Conservation (phyloP, 2,113 vertebrate species). For the Corythornis madagascariensis region DNA sequence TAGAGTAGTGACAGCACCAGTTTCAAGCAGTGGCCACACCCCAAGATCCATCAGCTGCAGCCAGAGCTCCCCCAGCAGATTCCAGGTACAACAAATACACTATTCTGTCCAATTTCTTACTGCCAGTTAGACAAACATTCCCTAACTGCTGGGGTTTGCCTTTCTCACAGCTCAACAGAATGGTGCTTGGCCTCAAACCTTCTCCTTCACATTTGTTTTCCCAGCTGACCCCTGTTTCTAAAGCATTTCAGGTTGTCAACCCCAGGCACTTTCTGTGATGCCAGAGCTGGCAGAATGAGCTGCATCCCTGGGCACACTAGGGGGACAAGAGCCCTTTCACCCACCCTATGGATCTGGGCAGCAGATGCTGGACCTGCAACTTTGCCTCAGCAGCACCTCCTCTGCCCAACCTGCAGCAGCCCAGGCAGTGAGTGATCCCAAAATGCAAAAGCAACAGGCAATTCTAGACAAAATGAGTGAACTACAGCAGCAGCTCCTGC, state of each 20-base stretch:
- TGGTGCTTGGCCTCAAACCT: background rate
- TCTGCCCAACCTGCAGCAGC: background rate
- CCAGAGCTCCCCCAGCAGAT: background rate
- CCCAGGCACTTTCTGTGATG: background rate
- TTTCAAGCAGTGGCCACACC: background rate
- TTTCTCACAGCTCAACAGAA: background rate
- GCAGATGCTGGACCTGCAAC: background rate
- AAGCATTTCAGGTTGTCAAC: background rate
- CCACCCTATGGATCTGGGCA: background rate
- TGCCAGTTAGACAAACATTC: background rate
- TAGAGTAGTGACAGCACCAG: background rate
- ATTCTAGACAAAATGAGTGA: background rate
- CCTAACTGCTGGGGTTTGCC: background rate
- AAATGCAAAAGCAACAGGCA: background rate
- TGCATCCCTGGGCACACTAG: background rate
- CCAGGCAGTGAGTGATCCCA: background rate
- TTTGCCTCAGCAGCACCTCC: background rate
- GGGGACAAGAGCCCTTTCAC: rapidly evolving
- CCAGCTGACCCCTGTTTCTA: rapidly evolving
- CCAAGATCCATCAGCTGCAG: background rate
- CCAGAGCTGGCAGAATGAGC: background rate
- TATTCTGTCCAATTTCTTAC: too few relatives aligned
- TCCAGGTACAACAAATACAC: background rate
- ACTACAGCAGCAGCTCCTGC: background rate
- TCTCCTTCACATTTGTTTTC: background rate